Percentiles rank a stretch among this genome's conserved stretches.
Evolutionary conservation across 2,113 vertebrate genomes (phyloP).

Genomic region (Xenopus borealis): DNA sequence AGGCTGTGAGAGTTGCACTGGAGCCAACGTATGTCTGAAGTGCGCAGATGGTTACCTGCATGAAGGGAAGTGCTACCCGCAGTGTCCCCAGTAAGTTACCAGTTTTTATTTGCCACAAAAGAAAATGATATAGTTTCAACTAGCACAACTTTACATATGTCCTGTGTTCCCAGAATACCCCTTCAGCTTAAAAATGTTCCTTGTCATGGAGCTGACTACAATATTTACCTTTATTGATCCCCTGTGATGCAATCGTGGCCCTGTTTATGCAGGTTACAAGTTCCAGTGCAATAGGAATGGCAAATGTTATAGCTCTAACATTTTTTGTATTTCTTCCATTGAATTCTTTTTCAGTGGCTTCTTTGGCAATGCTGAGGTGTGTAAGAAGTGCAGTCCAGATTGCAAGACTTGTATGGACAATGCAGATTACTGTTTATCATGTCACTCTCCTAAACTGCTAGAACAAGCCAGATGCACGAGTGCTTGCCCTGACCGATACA

Average conservation of each 20-base stretch:
- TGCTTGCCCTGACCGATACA: constrained; percentile 68
- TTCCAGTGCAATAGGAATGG: too few relatives aligned
- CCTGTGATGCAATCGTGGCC: too few relatives aligned
- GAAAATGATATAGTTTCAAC: too few relatives aligned
- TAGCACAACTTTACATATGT: too few relatives aligned
- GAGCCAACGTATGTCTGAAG: constrained; percentile 58
- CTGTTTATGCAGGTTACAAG: too few relatives aligned
- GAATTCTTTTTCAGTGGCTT: constrained; percentile 67
- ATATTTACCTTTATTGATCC: too few relatives aligned
- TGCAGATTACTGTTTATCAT: constrained; percentile 73
- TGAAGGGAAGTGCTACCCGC: constrained; percentile 67
- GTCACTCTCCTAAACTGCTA: constrained; percentile 63
- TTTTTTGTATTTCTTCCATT: background rate
- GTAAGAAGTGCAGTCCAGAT: constrained; percentile 63
- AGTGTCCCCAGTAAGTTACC: constrained; percentile 73
- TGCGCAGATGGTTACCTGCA: constrained; percentile 74
- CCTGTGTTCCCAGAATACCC: too few relatives aligned
- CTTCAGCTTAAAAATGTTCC: too few relatives aligned
- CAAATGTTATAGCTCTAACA: too few relatives aligned
- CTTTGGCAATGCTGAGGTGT: constrained; percentile 57
- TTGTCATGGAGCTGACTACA: too few relatives aligned
- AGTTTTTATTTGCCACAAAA: background rate
- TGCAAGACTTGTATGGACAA: constrained; percentile 72
- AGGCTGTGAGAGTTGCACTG: constrained; percentile 70
- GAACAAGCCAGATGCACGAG: constrained; percentile 62